A percentile compares a stretch with the other conserved stretches of the same genome.
Evolutionary conservation across 2,888 invertebrate genomes (phyloP).

Genomic region (Alloscopus bannaensis): DNA sequence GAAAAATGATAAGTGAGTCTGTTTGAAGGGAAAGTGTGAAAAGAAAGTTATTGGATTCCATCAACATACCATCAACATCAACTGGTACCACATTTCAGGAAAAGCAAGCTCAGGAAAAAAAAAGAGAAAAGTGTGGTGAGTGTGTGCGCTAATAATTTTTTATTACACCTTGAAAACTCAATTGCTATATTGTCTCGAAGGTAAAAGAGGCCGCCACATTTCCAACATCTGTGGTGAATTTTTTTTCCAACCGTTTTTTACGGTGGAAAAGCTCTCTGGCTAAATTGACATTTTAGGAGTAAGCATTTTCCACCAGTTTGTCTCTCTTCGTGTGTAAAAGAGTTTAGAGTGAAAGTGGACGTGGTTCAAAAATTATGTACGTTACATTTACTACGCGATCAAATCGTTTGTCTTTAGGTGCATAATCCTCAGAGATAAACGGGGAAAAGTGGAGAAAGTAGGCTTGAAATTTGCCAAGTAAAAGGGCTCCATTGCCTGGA

Average conservation of each 20-base stretch:
- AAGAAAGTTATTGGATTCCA: constrained; percentile 31
- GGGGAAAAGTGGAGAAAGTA: background rate
- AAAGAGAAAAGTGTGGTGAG: background rate
- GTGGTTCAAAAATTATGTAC: background rate
- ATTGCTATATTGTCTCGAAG: background rate
- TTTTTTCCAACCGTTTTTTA: background rate
- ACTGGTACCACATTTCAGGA: background rate
- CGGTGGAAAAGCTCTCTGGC: constrained; percentile 3
- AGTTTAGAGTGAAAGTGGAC: constrained; percentile 11
- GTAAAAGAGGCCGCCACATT: background rate
- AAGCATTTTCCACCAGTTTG: background rate
- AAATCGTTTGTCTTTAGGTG: background rate
- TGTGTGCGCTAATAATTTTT: constrained; percentile 15
- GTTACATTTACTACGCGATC: background rate
- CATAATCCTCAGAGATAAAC: background rate
- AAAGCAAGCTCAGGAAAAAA: background rate
- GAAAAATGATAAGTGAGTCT: constrained; percentile 18
- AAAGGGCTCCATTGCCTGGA: background rate
- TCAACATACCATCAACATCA: constrained; percentile 35
- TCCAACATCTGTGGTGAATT: constrained; percentile 21
- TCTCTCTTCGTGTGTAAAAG: background rate
- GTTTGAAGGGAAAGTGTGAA: constrained; percentile 16
- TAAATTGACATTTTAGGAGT: constrained; percentile 12
- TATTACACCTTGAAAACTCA: constrained; percentile 16
- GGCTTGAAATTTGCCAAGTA: background rate